phyloP scores from a whole-genome alignment of 2,113 vertebrate genomes.

The Chamaetylas fuelleborni region DNA sequence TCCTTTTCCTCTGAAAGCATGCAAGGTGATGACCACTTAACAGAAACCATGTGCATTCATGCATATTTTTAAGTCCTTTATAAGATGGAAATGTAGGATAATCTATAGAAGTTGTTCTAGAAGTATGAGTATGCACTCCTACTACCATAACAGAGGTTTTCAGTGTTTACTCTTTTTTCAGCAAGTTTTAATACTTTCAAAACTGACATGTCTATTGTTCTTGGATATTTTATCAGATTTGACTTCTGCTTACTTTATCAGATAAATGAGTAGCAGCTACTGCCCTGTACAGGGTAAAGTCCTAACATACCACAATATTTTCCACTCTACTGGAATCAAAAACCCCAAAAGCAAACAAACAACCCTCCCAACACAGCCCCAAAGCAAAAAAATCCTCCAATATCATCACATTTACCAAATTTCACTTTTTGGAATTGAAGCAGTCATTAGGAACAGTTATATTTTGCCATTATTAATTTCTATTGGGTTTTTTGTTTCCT shows the following conservation, averaged over 20 bases:
- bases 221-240: neutral
- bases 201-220: neutral
- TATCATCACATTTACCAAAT: slow-evolving; percentile 57
- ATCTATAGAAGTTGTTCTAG: accelerated
- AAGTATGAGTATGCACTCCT: too few relatives aligned
- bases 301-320: neutral
- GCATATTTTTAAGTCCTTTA: neutral
- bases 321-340: neutral
- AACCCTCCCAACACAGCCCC: neutral
- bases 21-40: neutral
- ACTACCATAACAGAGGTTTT: neutral
- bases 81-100: neutral
- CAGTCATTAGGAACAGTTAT: neutral
- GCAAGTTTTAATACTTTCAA: neutral
- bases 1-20: neutral
- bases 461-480: neutral
- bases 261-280: neutral
- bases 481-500: accelerated
- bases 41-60: neutral
- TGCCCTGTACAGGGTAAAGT: accelerated
- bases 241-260: neutral
- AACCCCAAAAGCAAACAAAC: neutral
- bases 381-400: slow-evolving; percentile 1
- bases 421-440: slow-evolving; percentile 66
- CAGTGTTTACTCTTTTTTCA: neutral